These are phyloP conservation scores for Merluccius polli DNA, from an alignment of 2,797 vertebrate genomes.

Conservation along the genomic window DNA sequence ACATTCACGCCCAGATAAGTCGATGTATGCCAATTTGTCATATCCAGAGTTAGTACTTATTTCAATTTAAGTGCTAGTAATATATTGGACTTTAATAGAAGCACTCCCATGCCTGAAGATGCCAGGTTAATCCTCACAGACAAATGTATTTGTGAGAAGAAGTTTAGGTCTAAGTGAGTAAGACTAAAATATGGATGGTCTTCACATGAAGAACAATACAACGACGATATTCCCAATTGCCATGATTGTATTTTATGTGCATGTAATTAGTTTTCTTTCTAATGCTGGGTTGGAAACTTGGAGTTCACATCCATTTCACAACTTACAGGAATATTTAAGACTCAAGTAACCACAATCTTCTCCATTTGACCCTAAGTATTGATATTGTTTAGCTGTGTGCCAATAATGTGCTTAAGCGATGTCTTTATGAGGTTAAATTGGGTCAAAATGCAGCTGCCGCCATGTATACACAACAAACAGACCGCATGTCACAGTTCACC, in stretches of 20 bases:
- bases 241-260: not conserved
- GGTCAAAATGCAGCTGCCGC: constrained; percentile 10
- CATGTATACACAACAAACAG: constrained; percentile 57
- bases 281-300: not conserved
- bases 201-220: not conserved
- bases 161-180: not conserved
- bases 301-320: not conserved
- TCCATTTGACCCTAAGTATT: no score
- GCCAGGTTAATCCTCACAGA: not conserved
- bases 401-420: not conserved
- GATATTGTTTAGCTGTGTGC: not conserved
- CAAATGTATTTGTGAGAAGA: not conserved
- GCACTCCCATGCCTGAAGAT: not conserved
- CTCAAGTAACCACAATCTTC: not conserved
- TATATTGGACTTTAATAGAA: not conserved
- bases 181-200: not conserved
- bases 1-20: not conserved
- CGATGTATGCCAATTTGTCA: not conserved
- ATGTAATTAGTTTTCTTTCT: not conserved
- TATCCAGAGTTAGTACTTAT: not conserved
- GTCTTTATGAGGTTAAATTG: not conserved
- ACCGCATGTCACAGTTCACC: constrained; percentile 42
- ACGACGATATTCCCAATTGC: not conserved
- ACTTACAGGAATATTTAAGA: not conserved
- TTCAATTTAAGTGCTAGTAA: not conserved